Base-by-base conservation (phyloP, 2,797 vertebrate genomes). In the Poliocrania exsul region DNA sequence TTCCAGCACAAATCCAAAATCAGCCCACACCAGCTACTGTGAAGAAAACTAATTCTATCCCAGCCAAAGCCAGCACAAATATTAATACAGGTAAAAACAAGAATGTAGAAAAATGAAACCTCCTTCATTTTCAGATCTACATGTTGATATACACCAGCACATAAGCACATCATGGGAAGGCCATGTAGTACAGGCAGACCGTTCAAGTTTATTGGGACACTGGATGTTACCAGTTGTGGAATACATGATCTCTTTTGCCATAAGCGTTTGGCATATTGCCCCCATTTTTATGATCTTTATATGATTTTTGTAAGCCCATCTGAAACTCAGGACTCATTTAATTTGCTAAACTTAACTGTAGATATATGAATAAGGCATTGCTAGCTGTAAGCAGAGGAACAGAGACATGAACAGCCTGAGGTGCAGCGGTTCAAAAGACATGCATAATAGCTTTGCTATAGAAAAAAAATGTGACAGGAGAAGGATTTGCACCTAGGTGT, bases 141-240 rank as follows among this genome's bases (percentile, higher is more conserved):
- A 2, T 10, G 16, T 31, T 64, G 16, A 23, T 44, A 37, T 20
- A 56, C 72, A 40, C 13, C 18, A 77, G 49, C 26, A 81, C 7
- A 10, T 4, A 17, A 33, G 15, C 12, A 56, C 56, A 29, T 71
- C 1, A 2, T 38, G 13, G 15, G 21, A 46, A 53, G n/a, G 50
- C 2, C 26, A 35, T 1, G 0, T 4, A 15, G 8, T 8, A 29
- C 6, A 58, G 4, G 20, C 6, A 64, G 25, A 42, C 26, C 40
- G 5, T 14, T 81, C 17, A 60, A 61, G 16, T 2, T 1, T 14
- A 16, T 40, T 16, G 20, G 13, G 14, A 65, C 24, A 28, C 11
- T 29, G 33, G 6, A 21, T 33, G 8, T 16, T 53, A 14, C 13
- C 2, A 13, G 1, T 6, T 24, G 5, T 31, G 24, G 25, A n/a